Evolutionary conservation across 1,140 invertebrate species (phyloP).

Genomic region (Streblospio benedicti): DNA sequence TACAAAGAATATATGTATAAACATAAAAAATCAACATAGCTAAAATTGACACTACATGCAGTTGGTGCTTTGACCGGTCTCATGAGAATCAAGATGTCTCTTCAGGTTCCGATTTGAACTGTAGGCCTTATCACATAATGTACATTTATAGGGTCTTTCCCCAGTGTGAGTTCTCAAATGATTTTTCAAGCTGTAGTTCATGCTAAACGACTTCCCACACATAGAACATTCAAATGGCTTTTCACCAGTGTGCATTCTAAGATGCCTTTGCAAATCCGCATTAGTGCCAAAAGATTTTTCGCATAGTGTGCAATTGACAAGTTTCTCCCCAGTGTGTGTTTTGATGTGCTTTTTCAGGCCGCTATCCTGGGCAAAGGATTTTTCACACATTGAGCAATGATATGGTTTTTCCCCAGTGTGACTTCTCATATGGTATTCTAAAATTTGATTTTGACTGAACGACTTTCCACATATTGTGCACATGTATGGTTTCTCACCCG

Average conservation of each 20-base stretch:
- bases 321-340: background rate
- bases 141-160: conserved; percentile 76
- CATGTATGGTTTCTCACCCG: background rate
- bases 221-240: background rate
- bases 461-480: background rate
- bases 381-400: background rate
- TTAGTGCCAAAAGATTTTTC: background rate
- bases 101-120: background rate
- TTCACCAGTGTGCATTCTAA: background rate
- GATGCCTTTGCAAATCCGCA: background rate
- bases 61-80: too few species aligned
- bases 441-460: background rate
- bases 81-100: too few species aligned
- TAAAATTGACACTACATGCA: too few species aligned
- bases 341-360: background rate
- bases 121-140: conserved; percentile 85
- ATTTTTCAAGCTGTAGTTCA: too few species aligned
- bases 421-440: background rate
- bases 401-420: background rate
- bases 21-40: too few species aligned
- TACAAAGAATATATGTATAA: too few species aligned
- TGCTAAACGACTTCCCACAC: too few species aligned
- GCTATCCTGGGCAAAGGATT: background rate
- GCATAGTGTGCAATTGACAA: background rate
- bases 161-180: conserved; percentile 64